Evolutionary conservation across 1,140 invertebrate genomes (phyloP).

Genomic region (Drosophila tropicalis): DNA sequence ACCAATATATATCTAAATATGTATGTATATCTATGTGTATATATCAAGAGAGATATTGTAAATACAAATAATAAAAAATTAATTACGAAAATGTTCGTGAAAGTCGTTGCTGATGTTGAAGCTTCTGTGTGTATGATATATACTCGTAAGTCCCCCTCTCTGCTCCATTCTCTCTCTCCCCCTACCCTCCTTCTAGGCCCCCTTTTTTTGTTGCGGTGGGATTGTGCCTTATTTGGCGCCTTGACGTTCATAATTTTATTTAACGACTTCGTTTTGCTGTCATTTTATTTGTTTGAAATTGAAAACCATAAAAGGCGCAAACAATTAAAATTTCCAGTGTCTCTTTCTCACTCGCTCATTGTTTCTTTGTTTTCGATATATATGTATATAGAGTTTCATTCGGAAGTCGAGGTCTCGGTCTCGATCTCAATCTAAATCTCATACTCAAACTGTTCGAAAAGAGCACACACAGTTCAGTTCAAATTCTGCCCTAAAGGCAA

Average conservation of each 20-base stretch:
- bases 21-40: conserved; percentile 8
- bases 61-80: conserved; percentile 64
- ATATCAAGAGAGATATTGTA: conserved; percentile 36
- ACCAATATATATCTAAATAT: conserved; percentile 36
- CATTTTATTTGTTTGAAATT: conserved; percentile 80
- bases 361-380: conserved; percentile 30
- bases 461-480: conserved; percentile 10
- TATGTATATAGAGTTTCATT: conserved; percentile 53
- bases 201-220: conserved; percentile 16
- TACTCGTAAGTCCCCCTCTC: conserved; percentile 23
- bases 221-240: conserved; percentile 68
- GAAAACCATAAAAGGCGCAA: conserved; percentile 76
- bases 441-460: conserved; percentile 11
- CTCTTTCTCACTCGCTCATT: conserved; percentile 21
- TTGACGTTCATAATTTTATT: conserved; percentile 79
- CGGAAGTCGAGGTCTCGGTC: conserved; percentile 60
- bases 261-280: conserved; percentile 74
- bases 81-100: conserved; percentile 73
- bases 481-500: conserved; percentile 31
- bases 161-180: background rate
- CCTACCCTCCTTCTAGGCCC: background rate
- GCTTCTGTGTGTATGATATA: conserved; percentile 54
- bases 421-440: background rate
- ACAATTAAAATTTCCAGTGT: conserved; percentile 67
- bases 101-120: conserved; percentile 63